A percentile compares a stretch with the other conserved stretches of the same genome.
Evolutionary conservation across 2,797 vertebrate species (phyloP).

Genomic region (Hapalemur alaotrensis): DNA sequence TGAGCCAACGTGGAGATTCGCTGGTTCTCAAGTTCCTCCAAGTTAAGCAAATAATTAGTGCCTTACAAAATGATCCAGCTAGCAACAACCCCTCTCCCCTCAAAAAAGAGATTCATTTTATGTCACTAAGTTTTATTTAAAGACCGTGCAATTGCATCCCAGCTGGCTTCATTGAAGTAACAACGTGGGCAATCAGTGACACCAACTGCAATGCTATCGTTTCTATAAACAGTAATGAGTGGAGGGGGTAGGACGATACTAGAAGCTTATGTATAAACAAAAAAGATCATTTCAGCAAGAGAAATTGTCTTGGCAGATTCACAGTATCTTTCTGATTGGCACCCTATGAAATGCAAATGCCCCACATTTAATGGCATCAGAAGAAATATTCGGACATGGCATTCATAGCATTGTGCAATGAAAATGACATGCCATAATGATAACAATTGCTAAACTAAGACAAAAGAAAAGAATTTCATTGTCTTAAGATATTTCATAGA

Average conservation of each 20-base stretch:
- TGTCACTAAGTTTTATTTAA: constrained; percentile 79
- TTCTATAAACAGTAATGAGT: constrained; percentile 79
- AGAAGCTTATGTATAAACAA: constrained; percentile 74
- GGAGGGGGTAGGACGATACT: constrained; percentile 59
- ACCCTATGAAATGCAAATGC: constrained; percentile 16
- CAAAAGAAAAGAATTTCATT: neutral
- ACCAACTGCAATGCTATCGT: constrained; percentile 73
- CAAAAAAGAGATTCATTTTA: constrained; percentile 71
- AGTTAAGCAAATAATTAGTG: constrained; percentile 69
- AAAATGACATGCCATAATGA: neutral
- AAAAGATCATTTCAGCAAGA: constrained; percentile 69
- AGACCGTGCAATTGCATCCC: constrained; percentile 74
- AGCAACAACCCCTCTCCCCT: constrained; percentile 65
- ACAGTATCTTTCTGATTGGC: constrained; percentile 35
- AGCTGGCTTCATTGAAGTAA: constrained; percentile 81
- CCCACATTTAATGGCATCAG: neutral
- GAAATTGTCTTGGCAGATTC: constrained; percentile 51
- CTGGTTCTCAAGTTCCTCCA: constrained; percentile 54
- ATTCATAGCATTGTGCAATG: neutral
- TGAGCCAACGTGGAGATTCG: neutral
- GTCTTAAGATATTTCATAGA: neutral
- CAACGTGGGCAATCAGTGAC: constrained; percentile 78
- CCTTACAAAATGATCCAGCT: constrained; percentile 54
- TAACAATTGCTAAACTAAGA: neutral
- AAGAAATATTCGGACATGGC: neutral